Evolutionary conservation across 2,888 invertebrate genomes (phyloP).

Genomic region (Cyaniris semiargus): DNA sequence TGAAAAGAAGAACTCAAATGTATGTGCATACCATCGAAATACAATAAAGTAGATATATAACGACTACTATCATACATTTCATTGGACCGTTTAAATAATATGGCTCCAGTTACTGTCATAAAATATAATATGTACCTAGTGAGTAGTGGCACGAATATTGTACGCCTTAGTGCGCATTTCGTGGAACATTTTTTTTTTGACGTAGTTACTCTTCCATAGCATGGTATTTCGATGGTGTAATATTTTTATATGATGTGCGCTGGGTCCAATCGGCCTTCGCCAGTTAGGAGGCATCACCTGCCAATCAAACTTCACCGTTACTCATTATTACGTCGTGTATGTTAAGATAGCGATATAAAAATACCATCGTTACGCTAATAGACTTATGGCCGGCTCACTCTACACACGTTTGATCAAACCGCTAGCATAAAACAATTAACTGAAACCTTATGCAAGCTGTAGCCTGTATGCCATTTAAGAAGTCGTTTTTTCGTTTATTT

Average conservation of each 20-base stretch:
- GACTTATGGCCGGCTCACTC: not conserved
- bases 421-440: conserved; percentile 2
- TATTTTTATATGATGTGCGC: conserved; percentile 2
- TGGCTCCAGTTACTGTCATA: not conserved
- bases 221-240: too few relatives aligned
- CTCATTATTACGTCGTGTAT: conserved; percentile 36
- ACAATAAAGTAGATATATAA: not conserved
- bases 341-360: conserved; percentile 16
- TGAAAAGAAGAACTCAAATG: not conserved
- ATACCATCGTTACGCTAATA: not conserved
- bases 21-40: not conserved
- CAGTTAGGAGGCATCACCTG: conserved; percentile 27
- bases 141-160: too few relatives aligned
- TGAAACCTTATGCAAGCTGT: not conserved
- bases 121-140: too few relatives aligned
- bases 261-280: not conserved
- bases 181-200: too few relatives aligned
- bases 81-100: too few relatives aligned
- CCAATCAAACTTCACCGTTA: conserved; percentile 44
- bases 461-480: not conserved
- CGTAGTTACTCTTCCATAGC: too few relatives aligned
- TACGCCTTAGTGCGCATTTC: too few relatives aligned
- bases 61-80: not conserved
- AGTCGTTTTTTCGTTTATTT: not conserved
- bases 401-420: not conserved